phyloP scores from a whole-genome alignment of 2,888 invertebrate genomes.

The Ophion slaviceki region DNA sequence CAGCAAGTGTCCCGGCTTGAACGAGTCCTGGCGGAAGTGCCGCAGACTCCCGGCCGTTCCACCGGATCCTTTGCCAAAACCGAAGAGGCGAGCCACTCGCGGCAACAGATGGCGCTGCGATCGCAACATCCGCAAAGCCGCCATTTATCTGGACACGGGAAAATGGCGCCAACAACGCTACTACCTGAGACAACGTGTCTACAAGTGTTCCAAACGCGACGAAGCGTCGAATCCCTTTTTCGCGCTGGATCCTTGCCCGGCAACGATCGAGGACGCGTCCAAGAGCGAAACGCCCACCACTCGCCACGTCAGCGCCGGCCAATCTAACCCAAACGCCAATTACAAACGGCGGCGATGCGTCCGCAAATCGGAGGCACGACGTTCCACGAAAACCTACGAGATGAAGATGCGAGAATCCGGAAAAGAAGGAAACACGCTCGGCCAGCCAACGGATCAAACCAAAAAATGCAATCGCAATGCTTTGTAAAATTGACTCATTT shows the following conservation, averaged over 20 bases:
- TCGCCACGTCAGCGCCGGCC: background rate
- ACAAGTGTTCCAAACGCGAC: constrained; percentile 60
- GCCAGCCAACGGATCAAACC: constrained; percentile 42
- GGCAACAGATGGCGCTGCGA: constrained; percentile 10
- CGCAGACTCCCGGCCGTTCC: constrained; percentile 15
- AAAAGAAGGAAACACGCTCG: background rate
- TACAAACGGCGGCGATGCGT: background rate
- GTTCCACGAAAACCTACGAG: constrained; percentile 56
- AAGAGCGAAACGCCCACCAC: background rate
- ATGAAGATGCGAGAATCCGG: constrained; percentile 67
- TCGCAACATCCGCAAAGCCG: background rate
- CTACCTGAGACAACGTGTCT: constrained; percentile 66
- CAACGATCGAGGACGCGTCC: constrained; percentile 45
- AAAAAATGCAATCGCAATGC: constrained; percentile 47
- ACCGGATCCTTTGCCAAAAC: constrained; percentile 52
- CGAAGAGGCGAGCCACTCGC: background rate
- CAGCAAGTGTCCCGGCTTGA: constrained; percentile 67
- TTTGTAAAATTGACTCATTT: constrained; percentile 12
- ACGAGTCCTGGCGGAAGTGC: constrained; percentile 55
- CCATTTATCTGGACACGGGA: constrained; percentile 29
- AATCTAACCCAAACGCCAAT: background rate
- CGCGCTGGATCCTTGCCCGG: constrained; percentile 65
- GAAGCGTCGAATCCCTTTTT: background rate
- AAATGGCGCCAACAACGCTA: constrained; percentile 72
- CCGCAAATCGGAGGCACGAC: constrained; percentile 9